phyloP scores from a whole-genome alignment of 2,797 vertebrate species.

The Eleutherodactylus coqui region DNA sequence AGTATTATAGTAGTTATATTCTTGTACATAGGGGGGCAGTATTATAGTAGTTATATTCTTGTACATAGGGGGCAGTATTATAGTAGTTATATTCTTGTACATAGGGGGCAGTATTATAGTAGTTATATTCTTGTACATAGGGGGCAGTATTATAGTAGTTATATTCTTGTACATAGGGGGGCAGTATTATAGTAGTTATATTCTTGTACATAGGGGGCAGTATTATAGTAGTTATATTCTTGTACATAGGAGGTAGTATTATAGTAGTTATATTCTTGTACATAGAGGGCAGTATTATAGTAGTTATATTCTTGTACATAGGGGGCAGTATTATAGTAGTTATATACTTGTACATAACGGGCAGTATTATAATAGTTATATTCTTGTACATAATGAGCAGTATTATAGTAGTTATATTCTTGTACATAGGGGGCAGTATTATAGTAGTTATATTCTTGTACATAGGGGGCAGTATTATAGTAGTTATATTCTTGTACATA shows the following conservation, averaged over 20 bases:
- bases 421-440: not conserved
- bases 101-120: constrained; percentile 11
- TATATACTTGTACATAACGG: not conserved
- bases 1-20: constrained; percentile 16
- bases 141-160: not conserved
- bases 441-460: constrained; percentile 4
- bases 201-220: no score
- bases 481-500: no score
- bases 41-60: constrained; percentile 19
- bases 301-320: not conserved
- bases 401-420: constrained; percentile 14
- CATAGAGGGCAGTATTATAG: not conserved
- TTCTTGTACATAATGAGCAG: not conserved
- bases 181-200: not conserved
- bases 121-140: constrained; percentile 3
- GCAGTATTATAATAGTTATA: constrained; percentile 16
- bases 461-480: no score
- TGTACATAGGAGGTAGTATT: constrained; percentile 2
- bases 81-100: no score
- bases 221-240: constrained; percentile 2
- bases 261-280: constrained; percentile 1
- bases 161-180: not conserved
- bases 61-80: not conserved
- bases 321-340: constrained; percentile 1
- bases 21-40: not conserved